Evolutionary conservation across 2,888 invertebrate genomes (phyloP).

Genomic region (Hirtodrosophila trivittata): DNA sequence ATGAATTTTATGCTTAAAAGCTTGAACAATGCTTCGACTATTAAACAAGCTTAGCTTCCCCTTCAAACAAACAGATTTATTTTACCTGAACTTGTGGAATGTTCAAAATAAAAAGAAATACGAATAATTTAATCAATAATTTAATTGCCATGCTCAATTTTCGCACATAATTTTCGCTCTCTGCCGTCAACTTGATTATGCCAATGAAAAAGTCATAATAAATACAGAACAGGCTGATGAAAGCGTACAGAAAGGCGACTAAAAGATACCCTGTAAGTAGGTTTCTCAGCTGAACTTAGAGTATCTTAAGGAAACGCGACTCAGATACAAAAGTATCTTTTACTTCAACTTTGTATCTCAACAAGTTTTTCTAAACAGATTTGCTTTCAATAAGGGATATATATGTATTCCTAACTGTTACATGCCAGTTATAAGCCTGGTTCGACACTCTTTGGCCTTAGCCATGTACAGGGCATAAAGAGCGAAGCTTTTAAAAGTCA

Average conservation of each 20-base stretch:
- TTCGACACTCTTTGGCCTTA: no score
- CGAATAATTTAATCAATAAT: slow-evolving; percentile 44
- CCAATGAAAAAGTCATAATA: slow-evolving; percentile 48
- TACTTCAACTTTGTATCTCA: no score
- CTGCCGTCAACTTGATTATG: slow-evolving; percentile 34
- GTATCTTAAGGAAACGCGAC: no score
- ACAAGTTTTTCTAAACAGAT: no score
- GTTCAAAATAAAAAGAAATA: slow-evolving; percentile 2
- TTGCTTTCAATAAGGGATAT: no score
- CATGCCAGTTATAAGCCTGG: no score
- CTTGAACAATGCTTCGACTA: no score
- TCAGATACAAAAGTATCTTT: no score
- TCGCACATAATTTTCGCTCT: slow-evolving; percentile 40
- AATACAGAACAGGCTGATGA: slow-evolving; percentile 3
- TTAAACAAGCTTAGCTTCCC: no score
- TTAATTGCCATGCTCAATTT: slow-evolving; percentile 40
- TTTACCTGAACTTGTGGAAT: neutral
- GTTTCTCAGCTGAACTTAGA: no score
- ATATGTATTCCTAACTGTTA: no score
- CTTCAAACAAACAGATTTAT: neutral
- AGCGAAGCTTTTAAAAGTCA: slow-evolving; percentile 28
- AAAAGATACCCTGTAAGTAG: neutral
- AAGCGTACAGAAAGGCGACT: neutral
- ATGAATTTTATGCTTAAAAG: no score
- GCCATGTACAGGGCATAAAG: neutral